Evolutionary conservation across 2,797 vertebrate genomes (phyloP), one percentile per base, ranked within the genome.

Genomic region (Calcarius lapponicus): DNA sequence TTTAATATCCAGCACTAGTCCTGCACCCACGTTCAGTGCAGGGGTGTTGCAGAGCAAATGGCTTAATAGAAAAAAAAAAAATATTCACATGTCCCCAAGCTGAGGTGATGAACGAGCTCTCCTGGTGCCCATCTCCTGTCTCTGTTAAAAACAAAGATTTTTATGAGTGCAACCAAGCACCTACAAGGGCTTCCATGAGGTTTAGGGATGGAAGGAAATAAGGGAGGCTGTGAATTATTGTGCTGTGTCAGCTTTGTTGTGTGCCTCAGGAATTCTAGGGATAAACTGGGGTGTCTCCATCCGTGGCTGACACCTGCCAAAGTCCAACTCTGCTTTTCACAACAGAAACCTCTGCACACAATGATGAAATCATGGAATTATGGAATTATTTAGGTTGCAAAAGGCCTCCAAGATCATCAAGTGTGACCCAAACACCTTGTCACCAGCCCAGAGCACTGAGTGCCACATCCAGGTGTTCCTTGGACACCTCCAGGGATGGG

Each of bases 181-280:
- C 20, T 56, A 1, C 16, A n/a, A 70, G 36, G 19, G 24, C 18
- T 90, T 45, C 0, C 8, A 20, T 11, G 26, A 50, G 40, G 8
- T 47, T 86, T 16, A 28, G 56, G 50, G 36, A 9, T 67, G 14
- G 65, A 34, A 48, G 74, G 21, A 40, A 81, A 34, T 3, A 7
- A 48, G 24, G 22, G 48, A 81, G 29, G 31, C 8, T 54, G 38
- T 45, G 66, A 38, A 50, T 61, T 28, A 16, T 47, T 13, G 34
- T 3, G 20, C 6, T 8, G 25, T 22, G 29, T 43, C 20, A 7
- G 34, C 6, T 67, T 43, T 36, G 16, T 6, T 18, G 48, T 6
- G 40, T 26, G 4, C 4, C 72, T 53, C 0, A 0, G 50, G 24
- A 72, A 17, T 22, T 26, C 9, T 26, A 15, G 53, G 17, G 29